Evolutionary conservation across 2,888 invertebrate species (phyloP).

Genomic region (Cephonodes hylas): DNA sequence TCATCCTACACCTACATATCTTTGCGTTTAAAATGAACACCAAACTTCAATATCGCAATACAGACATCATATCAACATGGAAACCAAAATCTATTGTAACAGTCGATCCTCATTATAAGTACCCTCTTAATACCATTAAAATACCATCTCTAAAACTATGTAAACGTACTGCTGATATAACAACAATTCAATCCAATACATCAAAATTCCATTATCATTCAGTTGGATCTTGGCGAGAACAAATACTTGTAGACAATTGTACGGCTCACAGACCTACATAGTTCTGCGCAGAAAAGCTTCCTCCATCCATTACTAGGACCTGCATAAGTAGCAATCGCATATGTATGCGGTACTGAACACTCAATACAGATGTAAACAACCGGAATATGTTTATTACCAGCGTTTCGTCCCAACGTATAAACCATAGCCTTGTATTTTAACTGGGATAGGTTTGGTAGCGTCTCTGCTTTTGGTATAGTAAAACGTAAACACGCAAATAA

Average conservation of each 20-base stretch:
- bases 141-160: too few relatives aligned
- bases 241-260: neutral
- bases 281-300: neutral
- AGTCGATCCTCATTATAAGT: too few relatives aligned
- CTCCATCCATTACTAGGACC: neutral
- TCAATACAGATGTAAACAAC: conserved; percentile 9
- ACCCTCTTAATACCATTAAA: too few relatives aligned
- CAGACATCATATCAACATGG: too few relatives aligned
- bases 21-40: too few relatives aligned
- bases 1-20: too few relatives aligned
- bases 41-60: too few relatives aligned
- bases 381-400: conserved; percentile 2
- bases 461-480: neutral
- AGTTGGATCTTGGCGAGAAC: too few relatives aligned
- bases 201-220: too few relatives aligned
- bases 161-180: too few relatives aligned
- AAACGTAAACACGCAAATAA: neutral
- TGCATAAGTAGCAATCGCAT: conserved; percentile 4
- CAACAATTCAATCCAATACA: too few relatives aligned
- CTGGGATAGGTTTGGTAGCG: neutral
- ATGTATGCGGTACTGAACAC: neutral
- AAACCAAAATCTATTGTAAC: too few relatives aligned
- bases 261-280: neutral
- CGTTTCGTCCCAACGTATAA: neutral
- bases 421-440: neutral